These are phyloP conservation scores for Hydrocynus forskahlii DNA, from an alignment of 2,797 vertebrate genomes.

Conservation along the genomic window DNA sequence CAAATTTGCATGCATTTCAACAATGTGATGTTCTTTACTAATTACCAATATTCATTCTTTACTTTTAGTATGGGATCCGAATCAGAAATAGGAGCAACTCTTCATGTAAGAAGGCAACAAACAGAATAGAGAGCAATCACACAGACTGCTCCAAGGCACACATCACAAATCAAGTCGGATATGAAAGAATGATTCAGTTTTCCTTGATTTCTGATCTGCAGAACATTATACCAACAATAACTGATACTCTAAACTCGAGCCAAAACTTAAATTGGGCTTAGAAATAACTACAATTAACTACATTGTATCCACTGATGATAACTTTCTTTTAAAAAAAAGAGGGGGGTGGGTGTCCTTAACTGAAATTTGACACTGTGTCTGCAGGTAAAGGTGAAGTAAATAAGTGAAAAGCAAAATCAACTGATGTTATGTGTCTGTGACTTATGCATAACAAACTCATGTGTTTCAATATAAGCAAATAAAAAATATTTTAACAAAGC, in stretches of 20 bases:
- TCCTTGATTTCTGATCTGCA: conserved; percentile 48
- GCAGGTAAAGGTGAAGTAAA: not conserved
- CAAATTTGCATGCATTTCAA: not conserved
- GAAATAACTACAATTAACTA: not conserved
- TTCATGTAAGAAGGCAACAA: conserved; percentile 43
- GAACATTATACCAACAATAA: not conserved
- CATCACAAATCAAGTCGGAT: conserved; percentile 67
- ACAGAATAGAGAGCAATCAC: conserved; percentile 48
- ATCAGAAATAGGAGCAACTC: not conserved
- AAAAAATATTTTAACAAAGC: conserved; percentile 64
- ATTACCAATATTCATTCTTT: not conserved
- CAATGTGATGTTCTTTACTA: not conserved
- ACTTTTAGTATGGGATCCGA: not conserved
- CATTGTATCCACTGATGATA: not conserved
- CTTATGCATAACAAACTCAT: conserved; percentile 47
- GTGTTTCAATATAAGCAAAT: conserved; percentile 41
- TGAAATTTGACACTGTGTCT: not conserved
- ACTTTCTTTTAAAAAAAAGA: not conserved
- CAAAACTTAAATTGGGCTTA: not conserved
- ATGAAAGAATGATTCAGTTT: conserved; percentile 22
- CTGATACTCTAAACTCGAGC: not conserved
- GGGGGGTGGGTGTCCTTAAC: not conserved
- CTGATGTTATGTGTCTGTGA: conserved; percentile 36
- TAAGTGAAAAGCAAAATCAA: conserved; percentile 45
- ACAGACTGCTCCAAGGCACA: conserved; percentile 48